Conservation (phyloP, 2,113 vertebrate species). For the Cyanoramphus novaezelandiae region DNA sequence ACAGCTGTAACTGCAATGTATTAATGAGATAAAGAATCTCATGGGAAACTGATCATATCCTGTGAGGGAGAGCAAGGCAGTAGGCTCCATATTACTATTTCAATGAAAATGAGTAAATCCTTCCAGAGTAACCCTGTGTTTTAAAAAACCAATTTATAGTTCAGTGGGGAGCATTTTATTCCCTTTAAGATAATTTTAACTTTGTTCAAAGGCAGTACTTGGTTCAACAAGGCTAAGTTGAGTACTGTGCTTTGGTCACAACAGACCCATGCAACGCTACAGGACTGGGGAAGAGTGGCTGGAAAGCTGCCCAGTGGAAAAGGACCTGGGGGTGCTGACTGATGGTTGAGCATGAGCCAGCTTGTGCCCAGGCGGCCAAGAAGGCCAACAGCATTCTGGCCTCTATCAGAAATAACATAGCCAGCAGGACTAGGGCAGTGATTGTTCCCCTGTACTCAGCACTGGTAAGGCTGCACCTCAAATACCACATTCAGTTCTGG, state of each 20-base stretch:
- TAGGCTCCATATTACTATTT: not conserved
- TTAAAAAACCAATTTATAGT: not conserved
- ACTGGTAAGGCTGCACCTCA: not conserved
- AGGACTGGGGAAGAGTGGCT: not conserved
- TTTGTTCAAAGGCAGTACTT: not conserved
- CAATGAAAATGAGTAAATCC: not conserved
- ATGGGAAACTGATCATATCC: not conserved
- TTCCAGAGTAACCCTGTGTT: not conserved
- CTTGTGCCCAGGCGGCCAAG: not conserved
- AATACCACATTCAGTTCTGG: not conserved
- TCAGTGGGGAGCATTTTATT: not conserved
- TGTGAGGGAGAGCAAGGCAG: not conserved
- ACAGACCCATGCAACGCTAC: accelerated
- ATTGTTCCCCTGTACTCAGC: accelerated
- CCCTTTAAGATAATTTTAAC: not conserved
- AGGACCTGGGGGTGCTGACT: not conserved
- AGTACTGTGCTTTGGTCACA: not conserved
- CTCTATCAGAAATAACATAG: not conserved
- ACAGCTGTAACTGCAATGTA: not conserved
- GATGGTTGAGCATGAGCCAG: not conserved
- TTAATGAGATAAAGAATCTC: not conserved
- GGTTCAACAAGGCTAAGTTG: not conserved
- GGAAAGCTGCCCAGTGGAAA: not conserved
- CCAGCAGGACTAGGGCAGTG: not conserved
- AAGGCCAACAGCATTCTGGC: not conserved